Base-by-base conservation (phyloP, 2,888 invertebrate genomes). In the Hetaerina titia region DNA sequence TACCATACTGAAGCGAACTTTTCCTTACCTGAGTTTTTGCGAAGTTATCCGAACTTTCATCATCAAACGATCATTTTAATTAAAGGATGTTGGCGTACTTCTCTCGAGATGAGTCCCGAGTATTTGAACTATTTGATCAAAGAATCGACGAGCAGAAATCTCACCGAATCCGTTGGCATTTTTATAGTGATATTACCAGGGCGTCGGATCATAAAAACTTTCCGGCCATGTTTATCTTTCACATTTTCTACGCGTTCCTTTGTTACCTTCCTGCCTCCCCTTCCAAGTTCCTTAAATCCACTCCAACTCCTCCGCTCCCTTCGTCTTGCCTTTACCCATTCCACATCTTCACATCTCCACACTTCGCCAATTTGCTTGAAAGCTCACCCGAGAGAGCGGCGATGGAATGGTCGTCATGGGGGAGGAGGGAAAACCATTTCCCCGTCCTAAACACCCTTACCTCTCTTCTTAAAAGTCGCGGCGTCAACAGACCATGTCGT, bases 301-400 rank as follows among this genome's bases (percentile, higher is more conserved):
- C 11, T 22, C 31, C 31, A 45, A 45, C 45, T n/a, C 22, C 8
- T 45, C 45, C 45, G 45, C 45, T 45, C 45, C 69, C 11, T 69
- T 13, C 22, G 17, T 89, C 58, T 45, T 45, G 13, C 22, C 5
- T 13, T 57, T 56, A n/a, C 58, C 89, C 6, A 11, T 57, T 58
- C 89, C 22, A 2, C 89, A n/a, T 22, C 89, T 58, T 58, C 57
- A 2, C 8, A 0, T 15, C 89, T n/a, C n/a, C n/a, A 89, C 57
- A 58, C 89, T 58, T n/a, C 58, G 57, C n/a, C 69, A 92, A 92
- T 92, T 92, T 92, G 92, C 92, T 92, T 92, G 92, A 92, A 57
- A 92, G 92, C 92, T 22, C 45, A 22, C 13, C 64, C 25, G 11
- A 57, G 58, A 57, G 89, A n/a, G 45, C 13, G 31, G 11, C 81